These are phyloP conservation scores for Girardinichthys multiradiatus DNA, from an alignment of 2,113 vertebrate genomes.

Conservation along the genomic window DNA sequence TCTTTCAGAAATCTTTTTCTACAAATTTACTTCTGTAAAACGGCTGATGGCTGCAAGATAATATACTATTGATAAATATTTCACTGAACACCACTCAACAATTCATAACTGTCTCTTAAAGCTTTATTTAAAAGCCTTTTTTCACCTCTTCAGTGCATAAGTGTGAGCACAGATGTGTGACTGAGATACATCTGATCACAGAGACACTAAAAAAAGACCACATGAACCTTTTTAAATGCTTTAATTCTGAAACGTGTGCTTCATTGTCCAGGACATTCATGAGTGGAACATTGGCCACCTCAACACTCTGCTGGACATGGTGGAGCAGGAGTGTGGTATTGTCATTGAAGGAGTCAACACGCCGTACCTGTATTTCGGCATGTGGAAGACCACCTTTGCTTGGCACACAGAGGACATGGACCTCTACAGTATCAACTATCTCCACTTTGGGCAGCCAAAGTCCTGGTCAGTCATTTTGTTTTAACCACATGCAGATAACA, in stretches of 20 bases:
- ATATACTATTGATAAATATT: background rate
- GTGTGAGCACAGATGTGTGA: background rate
- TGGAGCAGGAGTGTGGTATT: conserved; percentile 97
- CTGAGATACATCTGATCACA: background rate
- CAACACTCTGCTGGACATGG: conserved; percentile 96
- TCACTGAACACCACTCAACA: background rate
- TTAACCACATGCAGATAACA: background rate
- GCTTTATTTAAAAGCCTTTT: background rate
- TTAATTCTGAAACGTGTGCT: background rate
- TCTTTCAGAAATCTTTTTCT: too few species aligned
- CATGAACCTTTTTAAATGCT: background rate
- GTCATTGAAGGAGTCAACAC: conserved; percentile 99
- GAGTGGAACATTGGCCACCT: conserved; percentile 97
- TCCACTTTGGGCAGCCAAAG: conserved; percentile 97
- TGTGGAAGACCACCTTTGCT: conserved; percentile 99
- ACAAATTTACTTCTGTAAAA: background rate
- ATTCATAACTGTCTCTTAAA: background rate
- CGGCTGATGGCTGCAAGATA: background rate
- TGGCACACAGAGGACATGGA: conserved; percentile 99
- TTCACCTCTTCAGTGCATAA: too few species aligned
- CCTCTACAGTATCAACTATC: conserved; percentile 98
- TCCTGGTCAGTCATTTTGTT: conserved; percentile 87
- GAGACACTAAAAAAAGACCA: background rate
- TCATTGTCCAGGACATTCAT: conserved; percentile 81
- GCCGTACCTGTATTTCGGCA: conserved; percentile 97